These are phyloP conservation scores for Calypte anna DNA, from an alignment of 2,113 vertebrate species.

Conservation along the genomic window DNA sequence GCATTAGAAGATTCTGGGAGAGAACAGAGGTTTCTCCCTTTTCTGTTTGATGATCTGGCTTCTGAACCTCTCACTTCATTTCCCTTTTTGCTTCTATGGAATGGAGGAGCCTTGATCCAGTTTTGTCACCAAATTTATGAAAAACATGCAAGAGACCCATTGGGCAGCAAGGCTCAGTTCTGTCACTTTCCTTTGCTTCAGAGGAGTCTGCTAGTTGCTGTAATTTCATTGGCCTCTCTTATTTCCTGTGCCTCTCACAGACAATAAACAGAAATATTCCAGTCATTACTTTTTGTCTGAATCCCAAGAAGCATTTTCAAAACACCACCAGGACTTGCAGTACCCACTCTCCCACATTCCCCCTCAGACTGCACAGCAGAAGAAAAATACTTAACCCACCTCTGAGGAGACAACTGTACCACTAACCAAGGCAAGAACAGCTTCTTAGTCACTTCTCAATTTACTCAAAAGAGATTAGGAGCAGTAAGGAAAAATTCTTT, in stretches of 20 bases:
- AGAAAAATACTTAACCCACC: neutral
- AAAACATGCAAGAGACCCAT: neutral
- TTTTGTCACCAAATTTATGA: neutral
- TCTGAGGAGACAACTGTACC: rapidly evolving
- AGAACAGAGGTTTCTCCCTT: neutral
- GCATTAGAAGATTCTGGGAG: neutral
- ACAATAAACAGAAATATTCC: constrained; percentile 65
- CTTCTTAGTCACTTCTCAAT: neutral
- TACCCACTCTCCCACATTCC: neutral
- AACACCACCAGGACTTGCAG: neutral
- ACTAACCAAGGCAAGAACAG: neutral
- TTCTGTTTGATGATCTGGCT: neutral
- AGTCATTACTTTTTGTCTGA: constrained; percentile 46
- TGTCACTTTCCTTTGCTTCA: constrained; percentile 11
- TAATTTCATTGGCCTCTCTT: constrained; percentile 14
- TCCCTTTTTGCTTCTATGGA: neutral
- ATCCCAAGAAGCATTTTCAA: constrained; percentile 39
- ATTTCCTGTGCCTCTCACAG: constrained; percentile 50
- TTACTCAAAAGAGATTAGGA: neutral
- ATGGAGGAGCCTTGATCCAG: neutral
- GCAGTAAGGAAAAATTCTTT: neutral
- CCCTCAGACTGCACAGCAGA: neutral
- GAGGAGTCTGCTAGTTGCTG: constrained; percentile 14
- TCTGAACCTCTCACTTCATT: neutral
- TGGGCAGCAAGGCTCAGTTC: constrained; percentile 5